phyloP scores from a whole-genome alignment of 2,888 invertebrate genomes.

The Balanococcus diminutus region DNA sequence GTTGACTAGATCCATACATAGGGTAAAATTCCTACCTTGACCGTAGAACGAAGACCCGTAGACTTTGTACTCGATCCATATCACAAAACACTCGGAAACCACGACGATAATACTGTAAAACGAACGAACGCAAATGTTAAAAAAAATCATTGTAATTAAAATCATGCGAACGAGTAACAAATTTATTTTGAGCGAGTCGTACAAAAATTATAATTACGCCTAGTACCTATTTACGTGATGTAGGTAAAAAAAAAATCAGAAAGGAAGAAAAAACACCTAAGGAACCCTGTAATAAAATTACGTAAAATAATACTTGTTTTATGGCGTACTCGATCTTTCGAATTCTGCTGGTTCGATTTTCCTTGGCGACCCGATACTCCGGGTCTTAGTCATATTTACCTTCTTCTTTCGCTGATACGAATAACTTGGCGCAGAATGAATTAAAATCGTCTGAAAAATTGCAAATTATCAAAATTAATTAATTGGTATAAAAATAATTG shows the following conservation, averaged over 20 bases:
- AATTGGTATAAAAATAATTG: no score
- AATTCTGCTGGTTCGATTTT: neutral
- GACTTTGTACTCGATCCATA: no score
- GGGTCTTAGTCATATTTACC: neutral
- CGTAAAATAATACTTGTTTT: neutral
- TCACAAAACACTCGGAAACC: no score
- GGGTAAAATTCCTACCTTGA: no score
- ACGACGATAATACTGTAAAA: no score
- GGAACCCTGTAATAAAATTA: neutral
- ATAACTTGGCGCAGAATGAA: constrained; percentile 76
- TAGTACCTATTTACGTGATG: neutral
- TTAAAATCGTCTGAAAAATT: constrained; percentile 69
- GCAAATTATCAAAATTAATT: constrained; percentile 11
- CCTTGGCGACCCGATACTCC: neutral
- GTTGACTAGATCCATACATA: no score
- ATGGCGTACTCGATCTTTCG: neutral
- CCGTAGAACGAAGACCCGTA: no score
- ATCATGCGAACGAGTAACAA: no score
- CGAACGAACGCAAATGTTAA: no score
- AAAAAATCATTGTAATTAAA: no score
- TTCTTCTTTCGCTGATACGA: constrained; percentile 79
- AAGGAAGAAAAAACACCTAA: neutral
- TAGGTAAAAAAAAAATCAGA: neutral
- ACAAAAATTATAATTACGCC: neutral
- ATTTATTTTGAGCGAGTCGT: neutral